phyloP scores from a whole-genome alignment of 2,888 invertebrate species.

The Mythimna vitellina region DNA sequence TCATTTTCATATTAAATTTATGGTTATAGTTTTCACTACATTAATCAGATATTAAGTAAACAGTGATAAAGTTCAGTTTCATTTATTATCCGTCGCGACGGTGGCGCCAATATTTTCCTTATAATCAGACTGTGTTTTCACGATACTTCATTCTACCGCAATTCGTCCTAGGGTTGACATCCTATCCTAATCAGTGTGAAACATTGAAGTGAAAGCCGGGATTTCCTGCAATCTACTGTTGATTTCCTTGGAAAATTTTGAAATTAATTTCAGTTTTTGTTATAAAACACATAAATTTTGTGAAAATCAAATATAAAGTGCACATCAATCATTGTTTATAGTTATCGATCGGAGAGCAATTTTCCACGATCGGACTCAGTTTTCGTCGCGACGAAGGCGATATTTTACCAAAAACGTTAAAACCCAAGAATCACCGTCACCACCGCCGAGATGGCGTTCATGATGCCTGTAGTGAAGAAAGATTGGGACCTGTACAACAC shows the following conservation, averaged over 20 bases:
- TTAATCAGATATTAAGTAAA: constrained; percentile 46
- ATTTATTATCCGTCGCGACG: constrained; percentile 74
- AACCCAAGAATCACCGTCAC: constrained; percentile 82
- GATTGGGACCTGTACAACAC: constrained; percentile 98
- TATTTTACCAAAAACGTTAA: constrained; percentile 85
- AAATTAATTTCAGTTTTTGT: constrained; percentile 65
- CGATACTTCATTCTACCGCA: constrained; percentile 88
- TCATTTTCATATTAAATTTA: constrained; percentile 15
- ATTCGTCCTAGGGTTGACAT: constrained; percentile 89
- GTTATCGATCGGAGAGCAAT: constrained; percentile 77
- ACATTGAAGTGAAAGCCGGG: constrained; percentile 87
- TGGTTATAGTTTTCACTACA: constrained; percentile 21
- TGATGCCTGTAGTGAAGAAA: constrained; percentile 98
- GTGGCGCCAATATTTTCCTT: constrained; percentile 89
- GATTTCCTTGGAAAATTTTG: constrained; percentile 68
- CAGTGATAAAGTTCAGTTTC: constrained; percentile 68
- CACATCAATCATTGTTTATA: constrained; percentile 63
- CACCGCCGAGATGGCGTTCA: constrained; percentile 95
- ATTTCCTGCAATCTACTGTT: constrained; percentile 66
- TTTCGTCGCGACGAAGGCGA: constrained; percentile 72
- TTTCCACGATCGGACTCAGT: constrained; percentile 71
- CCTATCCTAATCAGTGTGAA: constrained; percentile 80
- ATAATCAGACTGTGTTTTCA: constrained; percentile 89
- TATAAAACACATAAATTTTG: constrained; percentile 63
- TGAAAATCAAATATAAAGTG: constrained; percentile 65